These are phyloP conservation scores for Phenganax subtilis DNA, from an alignment of 92 coral and sea anemone genomes.

Conservation along the genomic window DNA sequence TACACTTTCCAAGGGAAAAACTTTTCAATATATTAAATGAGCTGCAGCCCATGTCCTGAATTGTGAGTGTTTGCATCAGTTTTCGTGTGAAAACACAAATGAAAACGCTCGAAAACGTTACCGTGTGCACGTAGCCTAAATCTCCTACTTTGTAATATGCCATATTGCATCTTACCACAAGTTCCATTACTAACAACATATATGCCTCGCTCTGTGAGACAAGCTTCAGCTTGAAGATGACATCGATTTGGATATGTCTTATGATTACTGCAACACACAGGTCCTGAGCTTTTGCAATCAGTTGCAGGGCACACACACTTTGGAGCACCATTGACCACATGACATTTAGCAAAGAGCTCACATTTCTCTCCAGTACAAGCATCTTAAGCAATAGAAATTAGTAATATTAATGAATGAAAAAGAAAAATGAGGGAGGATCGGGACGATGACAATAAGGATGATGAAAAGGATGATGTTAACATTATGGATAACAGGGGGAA, in stretches of 20 bases:
- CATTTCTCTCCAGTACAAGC: conserved; percentile 28
- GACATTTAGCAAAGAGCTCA: not conserved
- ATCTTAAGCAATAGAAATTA: not conserved
- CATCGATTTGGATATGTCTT: conserved; percentile 65
- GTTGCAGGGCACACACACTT: conserved; percentile 75
- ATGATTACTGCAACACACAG: conserved; percentile 78
- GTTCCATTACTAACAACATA: conserved; percentile 55
- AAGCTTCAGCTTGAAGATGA: conserved; percentile 64
- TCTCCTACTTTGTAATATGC: not conserved
- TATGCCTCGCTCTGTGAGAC: conserved; percentile 46
- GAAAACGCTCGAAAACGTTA: too few relatives aligned
- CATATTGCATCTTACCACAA: conserved; percentile 61
- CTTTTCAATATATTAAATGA: too few relatives aligned
- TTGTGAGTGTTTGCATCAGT: too few relatives aligned
- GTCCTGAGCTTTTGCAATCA: conserved; percentile 64
- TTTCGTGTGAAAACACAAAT: too few relatives aligned
- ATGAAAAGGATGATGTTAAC: too few relatives aligned
- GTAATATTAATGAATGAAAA: not conserved
- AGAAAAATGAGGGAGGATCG: not conserved
- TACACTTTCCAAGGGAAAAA: too few relatives aligned
- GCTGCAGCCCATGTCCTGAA: too few relatives aligned
- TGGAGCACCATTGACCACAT: conserved; percentile 49
- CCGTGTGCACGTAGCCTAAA: too few relatives aligned
- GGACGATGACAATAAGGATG: not conserved
- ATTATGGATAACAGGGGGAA: too few relatives aligned